Percentiles rank a stretch among this genome's conserved stretches.
Conservation (phyloP, 1,140 invertebrate genomes). For the Diuraphis noxia region DNA sequence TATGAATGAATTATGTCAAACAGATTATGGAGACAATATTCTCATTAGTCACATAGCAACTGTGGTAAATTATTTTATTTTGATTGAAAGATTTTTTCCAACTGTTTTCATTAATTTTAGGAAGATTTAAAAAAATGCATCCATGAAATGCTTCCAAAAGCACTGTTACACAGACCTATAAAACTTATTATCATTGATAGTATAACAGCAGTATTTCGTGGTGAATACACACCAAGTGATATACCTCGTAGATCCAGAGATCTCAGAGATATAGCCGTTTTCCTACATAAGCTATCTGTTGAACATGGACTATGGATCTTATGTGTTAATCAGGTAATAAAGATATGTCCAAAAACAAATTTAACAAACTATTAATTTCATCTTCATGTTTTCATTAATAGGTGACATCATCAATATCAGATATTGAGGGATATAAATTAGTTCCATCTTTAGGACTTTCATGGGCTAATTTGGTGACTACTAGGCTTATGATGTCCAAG, state of each 20-base stretch:
- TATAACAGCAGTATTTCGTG: constrained; percentile 72
- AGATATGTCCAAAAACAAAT: not conserved
- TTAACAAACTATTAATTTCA: not conserved
- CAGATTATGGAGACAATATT: constrained; percentile 62
- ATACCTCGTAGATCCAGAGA: constrained; percentile 63
- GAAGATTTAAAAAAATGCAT: constrained; percentile 67
- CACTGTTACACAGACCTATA: constrained; percentile 60
- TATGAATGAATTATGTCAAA: constrained; percentile 58
- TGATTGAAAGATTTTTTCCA: constrained; percentile 27
- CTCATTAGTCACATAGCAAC: constrained; percentile 68
- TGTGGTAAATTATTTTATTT: constrained; percentile 60
- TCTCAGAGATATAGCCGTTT: constrained; percentile 65
- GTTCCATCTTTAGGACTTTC: constrained; percentile 68
- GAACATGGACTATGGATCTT: constrained; percentile 66
- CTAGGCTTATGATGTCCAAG: constrained; percentile 64
- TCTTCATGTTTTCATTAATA: constrained; percentile 53
- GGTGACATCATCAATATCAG: constrained; percentile 60
- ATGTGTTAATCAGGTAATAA: constrained; percentile 74
- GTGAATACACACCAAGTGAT: constrained; percentile 64
- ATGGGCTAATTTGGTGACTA: constrained; percentile 73
- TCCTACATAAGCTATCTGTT: constrained; percentile 65
- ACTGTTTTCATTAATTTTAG: constrained; percentile 60
- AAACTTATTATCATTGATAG: constrained; percentile 76
- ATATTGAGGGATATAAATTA: constrained; percentile 57
- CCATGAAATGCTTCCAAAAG: constrained; percentile 61